Percentiles rank a stretch among this genome's conserved stretches.
Conservation (phyloP, 2,113 vertebrate genomes). For the Colinus virginianus region DNA sequence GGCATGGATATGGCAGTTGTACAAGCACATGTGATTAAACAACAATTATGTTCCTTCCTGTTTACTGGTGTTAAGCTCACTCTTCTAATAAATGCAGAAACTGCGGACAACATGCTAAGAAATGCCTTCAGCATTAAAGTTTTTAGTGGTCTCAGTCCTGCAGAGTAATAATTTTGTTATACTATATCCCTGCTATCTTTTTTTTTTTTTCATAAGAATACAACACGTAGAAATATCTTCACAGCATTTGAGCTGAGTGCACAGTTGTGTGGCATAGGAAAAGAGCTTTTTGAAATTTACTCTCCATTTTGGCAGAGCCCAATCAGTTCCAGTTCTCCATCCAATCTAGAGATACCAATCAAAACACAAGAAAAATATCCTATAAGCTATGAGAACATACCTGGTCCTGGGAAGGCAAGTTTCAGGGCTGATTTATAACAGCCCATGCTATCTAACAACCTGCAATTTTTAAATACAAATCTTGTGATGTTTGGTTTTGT, state of each 20-base stretch:
- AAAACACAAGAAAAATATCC: neutral
- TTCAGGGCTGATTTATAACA: neutral
- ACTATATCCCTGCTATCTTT: neutral
- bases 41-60: neutral
- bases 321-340: neutral
- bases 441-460: neutral
- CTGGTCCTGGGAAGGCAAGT: neutral
- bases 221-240: neutral
- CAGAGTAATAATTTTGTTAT: neutral
- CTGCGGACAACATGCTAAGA: neutral
- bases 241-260: neutral
- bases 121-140: neutral
- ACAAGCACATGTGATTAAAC: accelerated
- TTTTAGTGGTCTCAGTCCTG: neutral
- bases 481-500: no score
- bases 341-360: neutral
- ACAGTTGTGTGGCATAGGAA: neutral
- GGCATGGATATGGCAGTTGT: neutral
- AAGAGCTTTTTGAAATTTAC: neutral
- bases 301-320: neutral
- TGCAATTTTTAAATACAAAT: neutral
- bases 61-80: neutral
- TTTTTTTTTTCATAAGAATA: neutral
- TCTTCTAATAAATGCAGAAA: neutral
- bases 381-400: neutral